Percentiles rank a stretch among this genome's conserved stretches.
Evolutionary conservation across 2,113 vertebrate genomes (phyloP).

Genomic region (Myiozetetes cayanensis): DNA sequence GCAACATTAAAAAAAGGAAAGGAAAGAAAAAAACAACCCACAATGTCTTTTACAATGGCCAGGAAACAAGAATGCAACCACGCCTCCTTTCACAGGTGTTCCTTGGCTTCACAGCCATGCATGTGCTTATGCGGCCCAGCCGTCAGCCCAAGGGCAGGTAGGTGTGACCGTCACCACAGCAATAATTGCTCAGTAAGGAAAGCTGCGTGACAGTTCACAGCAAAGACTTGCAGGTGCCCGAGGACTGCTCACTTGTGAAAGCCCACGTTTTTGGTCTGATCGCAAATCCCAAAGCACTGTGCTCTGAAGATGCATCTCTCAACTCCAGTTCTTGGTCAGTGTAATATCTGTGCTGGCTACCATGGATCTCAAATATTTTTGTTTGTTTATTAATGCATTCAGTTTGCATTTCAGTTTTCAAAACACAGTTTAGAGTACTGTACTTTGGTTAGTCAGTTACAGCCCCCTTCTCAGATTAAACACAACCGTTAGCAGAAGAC

Average conservation of each 20-base stretch:
- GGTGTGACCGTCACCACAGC: not conserved
- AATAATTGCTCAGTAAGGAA: not conserved
- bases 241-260: not conserved
- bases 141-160: not conserved
- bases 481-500: fast-evolving
- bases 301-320: not conserved
- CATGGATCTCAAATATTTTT: not conserved
- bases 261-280: not conserved
- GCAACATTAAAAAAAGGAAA: not conserved
- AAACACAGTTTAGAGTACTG: not conserved
- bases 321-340: too few relatives aligned
- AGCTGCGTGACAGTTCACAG: not conserved
- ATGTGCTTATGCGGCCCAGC: not conserved
- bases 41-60: not conserved
- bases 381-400: too few relatives aligned
- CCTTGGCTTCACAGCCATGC: not conserved
- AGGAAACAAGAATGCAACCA: not conserved
- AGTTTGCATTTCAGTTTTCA: not conserved
- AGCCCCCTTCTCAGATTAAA: not conserved
- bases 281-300: not conserved
- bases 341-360: not conserved
- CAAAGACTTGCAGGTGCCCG: not conserved
- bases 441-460: not conserved
- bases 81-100: not conserved
- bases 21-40: not conserved